These are phyloP conservation scores for Philonicus albiceps DNA, from an alignment of 2,888 invertebrate genomes.

Conservation along the genomic window DNA sequence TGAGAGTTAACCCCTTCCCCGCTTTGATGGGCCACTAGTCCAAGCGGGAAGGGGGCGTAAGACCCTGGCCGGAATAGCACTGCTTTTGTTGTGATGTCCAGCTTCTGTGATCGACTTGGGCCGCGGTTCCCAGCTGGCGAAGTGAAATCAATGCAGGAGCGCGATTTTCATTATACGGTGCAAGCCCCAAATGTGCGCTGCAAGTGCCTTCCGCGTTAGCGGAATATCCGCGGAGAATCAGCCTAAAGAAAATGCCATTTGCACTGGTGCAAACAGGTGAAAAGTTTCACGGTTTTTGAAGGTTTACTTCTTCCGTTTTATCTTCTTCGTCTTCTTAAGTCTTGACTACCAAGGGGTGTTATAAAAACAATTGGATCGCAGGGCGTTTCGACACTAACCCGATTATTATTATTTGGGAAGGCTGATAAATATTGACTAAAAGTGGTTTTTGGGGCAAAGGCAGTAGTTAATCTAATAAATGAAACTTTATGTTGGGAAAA, in stretches of 20 bases:
- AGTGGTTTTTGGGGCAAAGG: neutral
- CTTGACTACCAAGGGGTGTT: neutral
- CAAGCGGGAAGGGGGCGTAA: neutral
- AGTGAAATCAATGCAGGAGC: neutral
- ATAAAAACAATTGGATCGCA: neutral
- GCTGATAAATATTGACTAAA: neutral
- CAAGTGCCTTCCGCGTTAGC: neutral
- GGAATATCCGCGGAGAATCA: too few relatives aligned
- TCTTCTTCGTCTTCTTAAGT: neutral
- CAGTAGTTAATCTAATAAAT: conserved; percentile 6
- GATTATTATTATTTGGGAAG: conserved; percentile 7
- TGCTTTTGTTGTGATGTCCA: neutral
- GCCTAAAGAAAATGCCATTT: neutral
- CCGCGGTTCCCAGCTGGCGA: neutral
- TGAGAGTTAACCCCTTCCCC: neutral
- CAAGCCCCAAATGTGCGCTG: neutral
- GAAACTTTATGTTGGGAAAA: neutral
- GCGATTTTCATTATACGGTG: neutral
- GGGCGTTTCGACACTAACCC: neutral
- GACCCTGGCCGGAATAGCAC: neutral
- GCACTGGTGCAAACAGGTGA: neutral
- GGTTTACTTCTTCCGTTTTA: neutral
- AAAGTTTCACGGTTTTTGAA: neutral
- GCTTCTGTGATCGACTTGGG: neutral
- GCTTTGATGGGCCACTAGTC: neutral